phyloP scores from a whole-genome alignment of 2,888 invertebrate species.

The Eristalinus sepulchralis region DNA sequence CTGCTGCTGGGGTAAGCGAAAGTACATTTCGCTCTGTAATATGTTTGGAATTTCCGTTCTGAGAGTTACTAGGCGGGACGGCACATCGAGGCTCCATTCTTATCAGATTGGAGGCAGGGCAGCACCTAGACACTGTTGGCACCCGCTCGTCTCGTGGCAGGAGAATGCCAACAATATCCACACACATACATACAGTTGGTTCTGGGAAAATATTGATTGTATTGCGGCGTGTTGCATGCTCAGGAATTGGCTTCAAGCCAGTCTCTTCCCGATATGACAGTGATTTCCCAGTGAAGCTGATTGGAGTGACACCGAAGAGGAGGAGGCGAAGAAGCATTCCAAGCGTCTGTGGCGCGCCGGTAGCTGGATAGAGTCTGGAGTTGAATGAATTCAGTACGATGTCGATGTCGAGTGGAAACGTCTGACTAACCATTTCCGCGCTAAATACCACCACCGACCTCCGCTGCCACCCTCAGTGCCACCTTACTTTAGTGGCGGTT shows the following conservation, averaged over 20 bases:
- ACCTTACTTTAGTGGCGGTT: slow-evolving; percentile 16
- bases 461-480: background rate
- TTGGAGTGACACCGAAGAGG: slow-evolving; percentile 44
- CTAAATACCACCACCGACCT: slow-evolving; percentile 19
- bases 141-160: background rate
- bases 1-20: slow-evolving; percentile 61
- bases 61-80: slow-evolving; percentile 32
- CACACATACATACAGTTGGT: slow-evolving; percentile 8
- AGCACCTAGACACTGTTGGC: slow-evolving; percentile 52
- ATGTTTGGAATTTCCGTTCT: slow-evolving; percentile 66
- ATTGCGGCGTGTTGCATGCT: slow-evolving; percentile 61
- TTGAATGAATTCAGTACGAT: slow-evolving; percentile 44
- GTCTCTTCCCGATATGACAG: slow-evolving; percentile 60
- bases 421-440: slow-evolving; percentile 66
- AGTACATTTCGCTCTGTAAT: slow-evolving; percentile 63
- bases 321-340: slow-evolving; percentile 16
- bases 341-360: background rate
- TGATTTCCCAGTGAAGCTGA: slow-evolving; percentile 61
- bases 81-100: slow-evolving; percentile 59
- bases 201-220: slow-evolving; percentile 66
- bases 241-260: slow-evolving; percentile 67
- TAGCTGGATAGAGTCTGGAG: slow-evolving; percentile 10
- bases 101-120: slow-evolving; percentile 58
- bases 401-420: slow-evolving; percentile 47
- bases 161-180: background rate